Conservation (phyloP, 2,113 vertebrate species). For the Anguilla japonica region DNA sequence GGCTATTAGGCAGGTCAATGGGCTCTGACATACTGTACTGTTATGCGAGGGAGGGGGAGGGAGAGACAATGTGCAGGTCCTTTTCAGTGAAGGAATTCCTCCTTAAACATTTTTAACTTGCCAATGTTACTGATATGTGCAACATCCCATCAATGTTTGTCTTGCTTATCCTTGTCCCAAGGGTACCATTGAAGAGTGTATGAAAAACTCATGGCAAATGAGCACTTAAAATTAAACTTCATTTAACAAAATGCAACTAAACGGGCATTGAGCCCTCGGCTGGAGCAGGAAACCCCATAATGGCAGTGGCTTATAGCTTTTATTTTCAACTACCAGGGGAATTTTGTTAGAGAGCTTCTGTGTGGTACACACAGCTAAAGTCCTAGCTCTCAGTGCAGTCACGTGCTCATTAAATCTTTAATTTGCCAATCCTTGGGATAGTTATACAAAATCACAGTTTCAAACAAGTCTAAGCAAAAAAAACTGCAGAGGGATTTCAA, state of each 20-base stretch:
- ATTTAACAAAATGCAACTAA: conserved; percentile 26
- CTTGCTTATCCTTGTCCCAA: background rate
- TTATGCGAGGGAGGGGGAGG: conserved; percentile 56
- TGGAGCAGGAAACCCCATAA: background rate
- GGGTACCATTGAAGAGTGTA: background rate
- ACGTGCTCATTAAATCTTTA: background rate
- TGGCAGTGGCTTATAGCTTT: too few relatives aligned
- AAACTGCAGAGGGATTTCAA: conserved; percentile 47
- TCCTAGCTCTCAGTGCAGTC: too few relatives aligned
- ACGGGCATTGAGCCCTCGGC: conserved; percentile 53
- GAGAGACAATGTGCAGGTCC: conserved; percentile 34
- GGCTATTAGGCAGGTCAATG: conserved; percentile 70
- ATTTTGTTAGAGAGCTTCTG: too few relatives aligned
- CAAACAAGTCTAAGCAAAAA: conserved; percentile 55
- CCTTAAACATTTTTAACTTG: background rate
- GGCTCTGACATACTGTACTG: conserved; percentile 54
- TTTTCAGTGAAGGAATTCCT: background rate
- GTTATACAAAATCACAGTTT: background rate
- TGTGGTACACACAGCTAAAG: too few relatives aligned
- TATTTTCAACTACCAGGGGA: too few relatives aligned
- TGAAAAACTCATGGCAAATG: background rate
- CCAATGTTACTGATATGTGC: too few relatives aligned
- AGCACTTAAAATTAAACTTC: background rate
- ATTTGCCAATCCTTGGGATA: background rate
- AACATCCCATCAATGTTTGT: background rate